phyloP scores from a whole-genome alignment of 2,797 vertebrate species.

The Cheirogaleus major region DNA sequence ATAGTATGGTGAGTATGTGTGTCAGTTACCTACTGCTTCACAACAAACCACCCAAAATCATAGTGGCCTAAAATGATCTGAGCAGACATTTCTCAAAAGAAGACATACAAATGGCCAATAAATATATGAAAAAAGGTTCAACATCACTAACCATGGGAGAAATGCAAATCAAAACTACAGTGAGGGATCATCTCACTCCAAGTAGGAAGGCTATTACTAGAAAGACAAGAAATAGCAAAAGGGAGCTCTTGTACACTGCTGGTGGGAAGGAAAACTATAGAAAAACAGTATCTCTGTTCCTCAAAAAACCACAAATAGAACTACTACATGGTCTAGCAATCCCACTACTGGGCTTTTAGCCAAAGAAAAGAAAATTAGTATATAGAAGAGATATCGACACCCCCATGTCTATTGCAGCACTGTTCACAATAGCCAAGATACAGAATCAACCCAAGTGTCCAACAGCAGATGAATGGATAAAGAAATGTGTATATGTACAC shows the following conservation, averaged over 20 bases:
- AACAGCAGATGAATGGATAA: background rate
- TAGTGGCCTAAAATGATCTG: background rate
- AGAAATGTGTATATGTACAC: background rate
- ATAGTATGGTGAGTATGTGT: background rate
- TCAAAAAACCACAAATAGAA: background rate
- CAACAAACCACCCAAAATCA: background rate
- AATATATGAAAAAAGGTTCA: background rate
- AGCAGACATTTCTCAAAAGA: background rate
- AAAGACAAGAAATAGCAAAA: background rate
- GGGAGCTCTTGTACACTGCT: background rate
- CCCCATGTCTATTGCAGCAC: background rate
- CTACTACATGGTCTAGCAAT: background rate
- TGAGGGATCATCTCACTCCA: background rate
- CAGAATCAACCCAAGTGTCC: background rate
- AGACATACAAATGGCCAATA: background rate
- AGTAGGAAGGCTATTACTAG: background rate
- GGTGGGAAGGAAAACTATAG: background rate
- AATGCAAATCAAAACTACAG: background rate
- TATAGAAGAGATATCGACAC: background rate
- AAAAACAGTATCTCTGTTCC: background rate
- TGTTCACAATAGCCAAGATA: background rate
- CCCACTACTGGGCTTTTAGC: background rate
- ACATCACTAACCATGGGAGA: background rate
- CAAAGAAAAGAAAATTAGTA: background rate
- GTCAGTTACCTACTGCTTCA: background rate